Base-by-base conservation (phyloP, 2,113 vertebrate genomes). In the Alexandromys fortis region DNA sequence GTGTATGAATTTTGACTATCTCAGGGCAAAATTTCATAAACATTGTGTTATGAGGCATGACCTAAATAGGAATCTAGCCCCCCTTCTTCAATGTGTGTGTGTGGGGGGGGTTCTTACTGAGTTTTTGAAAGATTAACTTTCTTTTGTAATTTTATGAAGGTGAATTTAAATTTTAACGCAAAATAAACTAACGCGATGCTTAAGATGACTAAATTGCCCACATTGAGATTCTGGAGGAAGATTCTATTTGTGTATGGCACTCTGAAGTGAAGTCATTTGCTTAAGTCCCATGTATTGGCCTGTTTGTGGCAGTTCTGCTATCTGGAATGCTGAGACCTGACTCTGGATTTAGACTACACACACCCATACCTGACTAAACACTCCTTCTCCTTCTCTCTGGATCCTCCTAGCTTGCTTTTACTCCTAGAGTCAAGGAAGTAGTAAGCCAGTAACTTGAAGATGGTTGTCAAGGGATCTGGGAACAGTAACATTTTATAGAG, bases 121-220 rank as follows among this genome's bases (percentile, higher is more conserved):
- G 24, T 3, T 58, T 90, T 96, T 49, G 42, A 93, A 77, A n/a
- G 45, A 70, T 38, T 49, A 75, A 26, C 3, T 52, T 77, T 52
- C 6, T 42, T 28, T 88, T 76, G 7, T 42, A 42, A 63, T 45
- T 63, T 19, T 42, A 35, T 42, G 47, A 89, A 72, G 70, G 0
- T n/a, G n/a, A 70, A 35, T 75, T 86, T 89, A 83, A 61, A 89
- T 76, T 75, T 90, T 79, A 93, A 61, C 78, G n/a, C 19, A 47
- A 58, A 88, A 63, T 13, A 90, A 91, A 45, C 2, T 45, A 76
- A 73, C 7, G 4, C 17, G 16, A 65, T 79, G 19, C 16, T 55
- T 70, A 85, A 65, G 19, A 58, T 52, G 61, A 21, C 4, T 24
- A 45, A 75, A 35, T 1, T 19, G 13, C 9, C 9, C 24, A 21